A percentile compares a stretch with the other conserved stretches of the same genome.
Evolutionary conservation across 2,888 invertebrate species (phyloP).

Genomic region (Spodoptera exigua): DNA sequence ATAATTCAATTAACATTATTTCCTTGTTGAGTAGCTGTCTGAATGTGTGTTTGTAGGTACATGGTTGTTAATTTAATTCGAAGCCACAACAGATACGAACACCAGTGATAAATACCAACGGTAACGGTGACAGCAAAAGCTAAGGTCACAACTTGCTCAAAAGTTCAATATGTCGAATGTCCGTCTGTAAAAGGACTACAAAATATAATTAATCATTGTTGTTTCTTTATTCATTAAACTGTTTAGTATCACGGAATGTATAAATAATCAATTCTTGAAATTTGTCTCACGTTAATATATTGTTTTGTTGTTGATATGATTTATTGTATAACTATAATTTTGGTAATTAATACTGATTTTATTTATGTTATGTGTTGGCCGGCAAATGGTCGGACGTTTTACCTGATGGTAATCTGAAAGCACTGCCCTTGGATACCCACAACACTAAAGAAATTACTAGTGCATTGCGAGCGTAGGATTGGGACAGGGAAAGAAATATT

Average conservation of each 20-base stretch:
- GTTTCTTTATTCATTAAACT: conserved; percentile 55
- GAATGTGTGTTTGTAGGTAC: conserved; percentile 5
- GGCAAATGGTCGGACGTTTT: too few relatives aligned
- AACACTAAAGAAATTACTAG: too few relatives aligned
- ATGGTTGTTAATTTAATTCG: conserved; percentile 47
- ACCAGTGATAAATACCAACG: conserved; percentile 46
- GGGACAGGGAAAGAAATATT: too few relatives aligned
- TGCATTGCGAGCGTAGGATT: too few relatives aligned
- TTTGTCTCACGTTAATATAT: conserved; percentile 39
- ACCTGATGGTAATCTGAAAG: too few relatives aligned
- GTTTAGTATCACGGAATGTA: conserved; percentile 50
- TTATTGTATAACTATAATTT: too few relatives aligned
- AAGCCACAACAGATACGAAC: conserved; percentile 36
- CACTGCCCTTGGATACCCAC: too few relatives aligned
- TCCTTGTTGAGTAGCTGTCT: conserved; percentile 42
- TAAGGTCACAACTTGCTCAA: conserved; percentile 62
- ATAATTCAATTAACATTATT: conserved; percentile 42
- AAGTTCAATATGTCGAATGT: conserved; percentile 67
- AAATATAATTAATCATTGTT: conserved; percentile 59
- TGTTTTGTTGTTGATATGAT: conserved; percentile 12
- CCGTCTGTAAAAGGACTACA: conserved; percentile 58
- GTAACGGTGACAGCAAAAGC: conserved; percentile 65
- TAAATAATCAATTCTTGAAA: conserved; percentile 40
- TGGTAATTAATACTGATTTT: background rate
- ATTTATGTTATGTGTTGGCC: conserved; percentile 9